Evolutionary conservation across 2,113 vertebrate species (phyloP).

Genomic region (Natator depressus): DNA sequence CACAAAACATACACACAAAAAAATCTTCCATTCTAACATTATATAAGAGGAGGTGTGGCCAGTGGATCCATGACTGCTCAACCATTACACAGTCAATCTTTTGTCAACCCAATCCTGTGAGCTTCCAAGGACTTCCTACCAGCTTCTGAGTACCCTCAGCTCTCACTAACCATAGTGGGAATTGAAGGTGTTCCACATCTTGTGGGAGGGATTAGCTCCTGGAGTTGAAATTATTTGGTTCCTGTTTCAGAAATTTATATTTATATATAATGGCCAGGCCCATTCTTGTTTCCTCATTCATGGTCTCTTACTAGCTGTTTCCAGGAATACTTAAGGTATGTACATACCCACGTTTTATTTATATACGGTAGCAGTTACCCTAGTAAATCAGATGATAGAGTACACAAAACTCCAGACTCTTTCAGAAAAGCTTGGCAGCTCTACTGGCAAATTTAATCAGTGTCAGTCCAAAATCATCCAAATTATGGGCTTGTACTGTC

Average conservation of each 20-base stretch:
- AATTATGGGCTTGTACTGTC: neutral
- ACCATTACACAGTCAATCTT: neutral
- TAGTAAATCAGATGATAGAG: neutral
- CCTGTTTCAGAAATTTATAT: neutral
- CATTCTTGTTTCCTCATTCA: neutral
- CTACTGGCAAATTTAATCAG: neutral
- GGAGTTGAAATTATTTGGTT: neutral
- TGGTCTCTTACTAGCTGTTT: neutral
- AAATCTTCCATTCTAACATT: neutral
- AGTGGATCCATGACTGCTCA: neutral
- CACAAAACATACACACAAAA: neutral
- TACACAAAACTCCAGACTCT: neutral
- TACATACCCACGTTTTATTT: neutral
- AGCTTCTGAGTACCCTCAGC: neutral
- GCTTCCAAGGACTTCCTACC: neutral
- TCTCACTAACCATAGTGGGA: accelerated
- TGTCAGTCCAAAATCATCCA: constrained; percentile 21
- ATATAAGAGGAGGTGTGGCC: neutral
- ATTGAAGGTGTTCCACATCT: neutral
- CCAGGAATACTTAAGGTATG: neutral
- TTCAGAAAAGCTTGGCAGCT: constrained; percentile 1
- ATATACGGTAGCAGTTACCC: neutral
- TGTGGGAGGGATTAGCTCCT: neutral
- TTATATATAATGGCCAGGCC: neutral
- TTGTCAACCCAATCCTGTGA: neutral